A percentile compares a stretch with the other conserved stretches of the same genome.
Conservation (phyloP, 1,140 invertebrate genomes). For the Batillaria attramentaria region DNA sequence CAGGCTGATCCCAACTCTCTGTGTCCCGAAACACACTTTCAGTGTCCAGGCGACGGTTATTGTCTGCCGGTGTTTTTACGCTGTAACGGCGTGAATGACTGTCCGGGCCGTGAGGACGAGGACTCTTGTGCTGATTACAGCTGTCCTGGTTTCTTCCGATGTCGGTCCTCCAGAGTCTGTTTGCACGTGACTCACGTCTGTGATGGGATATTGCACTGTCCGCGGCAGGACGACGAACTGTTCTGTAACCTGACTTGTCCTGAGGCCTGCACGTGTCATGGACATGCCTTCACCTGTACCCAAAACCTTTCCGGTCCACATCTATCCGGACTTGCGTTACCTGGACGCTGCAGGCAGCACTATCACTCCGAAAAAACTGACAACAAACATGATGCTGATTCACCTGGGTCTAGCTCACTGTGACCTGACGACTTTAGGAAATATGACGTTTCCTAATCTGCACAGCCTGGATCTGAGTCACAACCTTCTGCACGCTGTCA, state of each 20-base stretch:
- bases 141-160: conserved; percentile 9
- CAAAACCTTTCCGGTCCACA: not conserved
- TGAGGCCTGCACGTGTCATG: not conserved
- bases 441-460: not conserved
- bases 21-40: conserved; percentile 15
- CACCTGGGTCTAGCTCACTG: conserved; percentile 19
- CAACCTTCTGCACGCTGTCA: not conserved
- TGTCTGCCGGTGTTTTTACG: conserved; percentile 15
- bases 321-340: not conserved
- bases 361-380: not conserved
- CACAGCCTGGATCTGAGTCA: conserved; percentile 1
- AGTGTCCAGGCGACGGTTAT: not conserved
- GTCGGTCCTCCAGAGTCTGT: not conserved
- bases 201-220: conserved; percentile 9
- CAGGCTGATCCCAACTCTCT: not conserved
- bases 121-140: not conserved
- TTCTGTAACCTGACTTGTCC: conserved; percentile 1
- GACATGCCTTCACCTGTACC: conserved; percentile 14
- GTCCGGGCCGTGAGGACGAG: conserved; percentile 20
- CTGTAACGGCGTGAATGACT: conserved; percentile 23
- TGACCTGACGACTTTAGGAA: not conserved
- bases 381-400: not conserved
- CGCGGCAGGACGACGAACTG: conserved; percentile 9
- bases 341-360: conserved; percentile 1
- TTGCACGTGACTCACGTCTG: conserved; percentile 13